Evolutionary conservation across 2,888 invertebrate species (phyloP).

Genomic region (Catocala nupta): DNA sequence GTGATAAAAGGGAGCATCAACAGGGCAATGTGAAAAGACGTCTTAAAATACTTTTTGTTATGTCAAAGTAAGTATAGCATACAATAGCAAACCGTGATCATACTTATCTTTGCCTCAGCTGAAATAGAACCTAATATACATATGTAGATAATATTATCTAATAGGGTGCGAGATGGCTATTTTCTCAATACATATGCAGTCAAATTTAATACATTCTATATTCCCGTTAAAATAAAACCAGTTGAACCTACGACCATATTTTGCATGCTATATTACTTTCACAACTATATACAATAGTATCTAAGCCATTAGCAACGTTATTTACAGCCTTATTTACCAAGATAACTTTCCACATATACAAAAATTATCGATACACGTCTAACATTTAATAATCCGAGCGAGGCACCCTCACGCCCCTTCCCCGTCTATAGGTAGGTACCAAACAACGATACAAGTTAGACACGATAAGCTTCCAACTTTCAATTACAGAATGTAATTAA

Average conservation of each 20-base stretch:
- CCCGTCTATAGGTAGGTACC: slow-evolving; percentile 30
- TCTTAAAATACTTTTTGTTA: too few relatives aligned
- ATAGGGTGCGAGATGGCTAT: too few relatives aligned
- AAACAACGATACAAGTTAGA: slow-evolving; percentile 52
- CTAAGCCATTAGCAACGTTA: slow-evolving; percentile 10
- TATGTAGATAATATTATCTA: too few relatives aligned
- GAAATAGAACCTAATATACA: too few relatives aligned
- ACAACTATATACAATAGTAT: neutral
- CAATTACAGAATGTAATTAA: slow-evolving; percentile 82
- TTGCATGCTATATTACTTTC: neutral
- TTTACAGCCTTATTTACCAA: slow-evolving; percentile 20
- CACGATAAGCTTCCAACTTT: slow-evolving; percentile 74
- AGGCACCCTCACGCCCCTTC: slow-evolving; percentile 20
- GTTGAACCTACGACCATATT: neutral
- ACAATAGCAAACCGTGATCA: too few relatives aligned
- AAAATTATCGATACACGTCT: slow-evolving; percentile 41
- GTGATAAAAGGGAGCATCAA: too few relatives aligned
- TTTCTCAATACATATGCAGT: too few relatives aligned
- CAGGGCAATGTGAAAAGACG: too few relatives aligned
- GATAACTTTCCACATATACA: slow-evolving; percentile 36
- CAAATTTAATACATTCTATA: neutral
- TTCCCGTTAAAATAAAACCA: neutral
- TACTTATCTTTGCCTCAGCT: too few relatives aligned
- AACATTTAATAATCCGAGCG: slow-evolving; percentile 34
- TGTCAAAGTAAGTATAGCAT: too few relatives aligned